Conservation (phyloP, 2,888 invertebrate species). For the Papilio protenor region DNA sequence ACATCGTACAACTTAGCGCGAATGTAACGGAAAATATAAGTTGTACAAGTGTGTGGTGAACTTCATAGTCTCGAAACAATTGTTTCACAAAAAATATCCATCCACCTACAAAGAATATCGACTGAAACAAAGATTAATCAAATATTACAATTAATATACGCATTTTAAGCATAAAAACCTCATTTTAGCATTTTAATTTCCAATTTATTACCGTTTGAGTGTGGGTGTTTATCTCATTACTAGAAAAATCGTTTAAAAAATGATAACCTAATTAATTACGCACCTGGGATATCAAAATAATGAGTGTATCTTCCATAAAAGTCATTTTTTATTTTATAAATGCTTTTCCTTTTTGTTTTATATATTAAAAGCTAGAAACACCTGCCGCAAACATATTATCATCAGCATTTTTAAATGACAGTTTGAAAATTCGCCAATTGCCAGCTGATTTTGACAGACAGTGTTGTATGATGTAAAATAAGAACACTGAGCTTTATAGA, state of each 20-base stretch:
- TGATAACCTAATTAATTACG: constrained; percentile 49
- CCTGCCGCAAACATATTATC: constrained; percentile 24
- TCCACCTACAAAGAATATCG: constrained; percentile 97
- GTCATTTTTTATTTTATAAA: constrained; percentile 84
- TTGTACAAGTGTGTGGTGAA: constrained; percentile 96
- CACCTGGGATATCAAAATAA: constrained; percentile 93
- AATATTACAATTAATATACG: not conserved
- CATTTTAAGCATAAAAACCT: not conserved
- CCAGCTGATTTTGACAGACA: constrained; percentile 34
- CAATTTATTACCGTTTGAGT: not conserved
- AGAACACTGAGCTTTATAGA: not conserved
- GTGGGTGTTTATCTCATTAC: not conserved
- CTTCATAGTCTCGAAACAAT: constrained; percentile 98
- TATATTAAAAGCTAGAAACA: constrained; percentile 2
- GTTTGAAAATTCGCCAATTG: constrained; percentile 18
- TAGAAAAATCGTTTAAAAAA: constrained; percentile 3
- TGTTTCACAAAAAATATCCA: constrained; percentile 99
- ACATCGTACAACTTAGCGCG: constrained; percentile 98
- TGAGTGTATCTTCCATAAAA: constrained; percentile 92
- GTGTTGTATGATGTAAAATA: too few relatives aligned
- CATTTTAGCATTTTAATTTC: not conserved
- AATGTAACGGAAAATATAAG: constrained; percentile 98
- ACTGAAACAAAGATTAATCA: constrained; percentile 82
- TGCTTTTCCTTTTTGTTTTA: constrained; percentile 10
- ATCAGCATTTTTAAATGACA: constrained; percentile 29